Evolutionary conservation across 2,797 vertebrate genomes (phyloP), one percentile per base, ranked within the genome.

Genomic region (Syndactyla subalaris): DNA sequence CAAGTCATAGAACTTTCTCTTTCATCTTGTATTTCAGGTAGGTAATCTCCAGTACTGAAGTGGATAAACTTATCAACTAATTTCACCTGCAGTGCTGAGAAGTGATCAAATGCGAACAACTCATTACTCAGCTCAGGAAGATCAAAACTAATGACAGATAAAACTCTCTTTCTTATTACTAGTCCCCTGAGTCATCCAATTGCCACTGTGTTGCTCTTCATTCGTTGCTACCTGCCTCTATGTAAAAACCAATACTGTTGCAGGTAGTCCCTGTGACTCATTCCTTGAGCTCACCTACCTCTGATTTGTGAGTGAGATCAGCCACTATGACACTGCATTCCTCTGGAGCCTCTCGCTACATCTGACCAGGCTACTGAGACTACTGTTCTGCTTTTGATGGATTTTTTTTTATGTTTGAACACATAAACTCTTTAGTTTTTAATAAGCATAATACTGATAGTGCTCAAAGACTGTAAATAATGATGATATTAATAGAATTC

Each of bases 91-190:
- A 78, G 65, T n/a, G 52, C 48, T 75, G 72, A 93, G 67, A 74
- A 94, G 45, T 49, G 74, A 82, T 89, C 62, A 59, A 39, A 58
- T 66, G 39, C 32, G 89, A 93, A 52, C 57, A 85, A 74, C 19
- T 92, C 75, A 73, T 92, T 91, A 85, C 43, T 94, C 62, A 93
- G 58, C 39, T 72, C 29, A 57, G 39, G 49, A 95, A 92, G 72
- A 94, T 75, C 49, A 89, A 93, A 94, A 92, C 49, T 74, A 89
- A 72, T 45, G 72, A 80, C 79, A 96, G 73, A 86, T 86, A 14
- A 89, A 89, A 78, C 36, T 38, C 20, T 46, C 36, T 79, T 43
- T 65, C 81, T 78, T 85, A 29, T 88, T 94, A 93, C 65, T 85
- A 85, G 62, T 75, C 72, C 66, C 82, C 55, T 92, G 92, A 96